Evolutionary conservation across 2,797 vertebrate genomes (phyloP).

Genomic region (Cichlasoma orientale): DNA sequence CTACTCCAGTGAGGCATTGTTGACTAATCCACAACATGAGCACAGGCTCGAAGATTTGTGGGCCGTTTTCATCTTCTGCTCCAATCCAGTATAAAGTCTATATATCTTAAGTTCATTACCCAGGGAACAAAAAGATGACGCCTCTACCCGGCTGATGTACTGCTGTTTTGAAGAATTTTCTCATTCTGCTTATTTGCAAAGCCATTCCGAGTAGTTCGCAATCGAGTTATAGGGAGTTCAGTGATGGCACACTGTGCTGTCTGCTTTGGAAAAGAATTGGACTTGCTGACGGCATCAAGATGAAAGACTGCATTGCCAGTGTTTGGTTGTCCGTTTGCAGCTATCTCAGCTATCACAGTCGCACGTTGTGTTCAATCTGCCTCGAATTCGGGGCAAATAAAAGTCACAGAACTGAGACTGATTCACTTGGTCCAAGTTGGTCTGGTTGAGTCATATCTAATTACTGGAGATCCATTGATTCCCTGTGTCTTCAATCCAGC

Average conservation of each 20-base stretch:
- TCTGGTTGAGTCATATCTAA: conserved; percentile 48
- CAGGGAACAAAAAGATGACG: background rate
- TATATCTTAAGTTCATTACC: conserved; percentile 20
- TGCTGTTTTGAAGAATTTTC: conserved; percentile 6
- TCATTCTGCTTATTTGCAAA: conserved; percentile 24
- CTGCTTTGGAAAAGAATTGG: conserved; percentile 3
- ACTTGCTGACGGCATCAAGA: conserved; percentile 8
- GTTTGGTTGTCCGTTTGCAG: background rate
- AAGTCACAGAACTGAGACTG: conserved; percentile 32
- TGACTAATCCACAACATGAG: conserved; percentile 11
- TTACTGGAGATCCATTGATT: conserved; percentile 47
- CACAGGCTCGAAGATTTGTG: conserved; percentile 8
- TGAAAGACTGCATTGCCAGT: conserved; percentile 6
- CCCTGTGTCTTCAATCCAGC: conserved; percentile 3
- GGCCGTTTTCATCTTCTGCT: conserved; percentile 2
- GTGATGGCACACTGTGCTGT: background rate
- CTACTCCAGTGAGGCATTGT: background rate
- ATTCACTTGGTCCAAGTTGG: conserved; percentile 22
- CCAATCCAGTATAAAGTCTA: background rate
- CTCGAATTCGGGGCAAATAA: conserved; percentile 30
- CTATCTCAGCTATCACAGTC: background rate
- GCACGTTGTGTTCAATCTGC: conserved; percentile 13
- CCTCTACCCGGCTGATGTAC: background rate
- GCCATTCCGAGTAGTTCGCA: background rate
- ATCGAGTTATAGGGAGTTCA: background rate